phyloP scores from a whole-genome alignment of 2,888 invertebrate genomes.

The Erannis defoliaria region DNA sequence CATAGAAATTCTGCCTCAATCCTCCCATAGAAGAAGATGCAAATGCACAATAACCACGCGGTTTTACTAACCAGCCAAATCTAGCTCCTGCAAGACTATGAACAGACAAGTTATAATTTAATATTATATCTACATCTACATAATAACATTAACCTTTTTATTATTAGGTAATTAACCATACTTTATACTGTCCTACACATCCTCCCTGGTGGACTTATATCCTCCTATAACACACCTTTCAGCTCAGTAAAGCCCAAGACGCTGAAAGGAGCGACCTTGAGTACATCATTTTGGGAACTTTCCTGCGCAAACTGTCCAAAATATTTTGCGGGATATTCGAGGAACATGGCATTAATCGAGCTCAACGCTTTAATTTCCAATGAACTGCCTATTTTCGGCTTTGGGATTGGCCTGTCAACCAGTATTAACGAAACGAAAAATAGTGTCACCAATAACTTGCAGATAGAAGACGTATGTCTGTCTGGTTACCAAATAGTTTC shows the following conservation, averaged over 20 bases:
- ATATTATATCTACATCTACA: not conserved
- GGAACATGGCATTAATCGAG: constrained; percentile 18
- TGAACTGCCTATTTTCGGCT: constrained; percentile 1
- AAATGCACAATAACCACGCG: no score
- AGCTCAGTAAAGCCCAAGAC: constrained; percentile 11
- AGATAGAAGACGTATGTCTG: not conserved
- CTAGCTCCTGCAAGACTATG: no score
- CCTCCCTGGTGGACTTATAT: constrained; percentile 1
- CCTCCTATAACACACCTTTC: constrained; percentile 5
- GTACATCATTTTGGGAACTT: constrained; percentile 12
- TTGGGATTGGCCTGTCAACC: constrained; percentile 3
- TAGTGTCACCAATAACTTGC: not conserved
- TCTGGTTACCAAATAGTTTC: not conserved
- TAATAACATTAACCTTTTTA: not conserved
- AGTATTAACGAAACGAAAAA: not conserved
- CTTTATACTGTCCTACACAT: not conserved
- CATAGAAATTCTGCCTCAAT: no score
- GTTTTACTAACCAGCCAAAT: no score
- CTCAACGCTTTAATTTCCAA: constrained; percentile 4
- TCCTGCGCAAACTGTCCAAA: constrained; percentile 4
- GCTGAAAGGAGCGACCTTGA: constrained; percentile 14
- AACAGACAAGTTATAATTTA: no score
- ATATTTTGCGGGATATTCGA: constrained; percentile 6
- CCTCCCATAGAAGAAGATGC: no score
- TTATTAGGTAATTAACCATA: no score